Evolutionary conservation across 2,888 invertebrate genomes (phyloP), one percentile per base, ranked within the genome.

Genomic region (Sinotaia quadrata): DNA sequence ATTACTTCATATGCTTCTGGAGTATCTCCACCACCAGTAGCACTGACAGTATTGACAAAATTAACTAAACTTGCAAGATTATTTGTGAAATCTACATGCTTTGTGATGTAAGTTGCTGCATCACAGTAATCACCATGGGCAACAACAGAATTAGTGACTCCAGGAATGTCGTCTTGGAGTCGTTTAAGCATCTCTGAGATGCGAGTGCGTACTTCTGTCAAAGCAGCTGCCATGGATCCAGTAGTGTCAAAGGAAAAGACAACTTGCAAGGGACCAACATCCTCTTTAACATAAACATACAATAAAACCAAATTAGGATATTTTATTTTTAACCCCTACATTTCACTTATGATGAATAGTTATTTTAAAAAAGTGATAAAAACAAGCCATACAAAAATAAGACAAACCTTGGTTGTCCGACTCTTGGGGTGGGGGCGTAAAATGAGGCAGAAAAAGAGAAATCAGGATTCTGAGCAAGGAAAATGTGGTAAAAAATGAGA

Each of bases 81-180:
- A 52, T 68, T 69, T 8, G 80, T 77, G 61, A 84, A 80, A 62
- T 84, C 81, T 1, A 78, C 62, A 59, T 67, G 72, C 67, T 84
- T 79, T n/a, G 84, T 84, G 57, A 84, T 75, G 72, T 84, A 84
- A 10, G n/a, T 62, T 24, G 60, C 21, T 18, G 27, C 51, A 70
- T 84, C 85, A 68, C 83, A 84, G 69, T 87, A 87, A 73, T 87
- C 85, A 0, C 85, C 86, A 65, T 86, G 86, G 24, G 86, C 86
- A 36, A 85, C 75, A 10, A 85, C 78, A 12, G 82, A 79, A 10
- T 85, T 79, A 34, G 78, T 75, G 51, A 86, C 79, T n/a, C 73
- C 78, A 0, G 86, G 84, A 10, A 86, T 84, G 72, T 86, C 87
- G 10, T 80, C 77, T 57, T 82, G 80, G 12, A 86, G 81, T 7